Evolutionary conservation across 2,888 invertebrate genomes (phyloP).

Genomic region (Rhagium mordax): DNA sequence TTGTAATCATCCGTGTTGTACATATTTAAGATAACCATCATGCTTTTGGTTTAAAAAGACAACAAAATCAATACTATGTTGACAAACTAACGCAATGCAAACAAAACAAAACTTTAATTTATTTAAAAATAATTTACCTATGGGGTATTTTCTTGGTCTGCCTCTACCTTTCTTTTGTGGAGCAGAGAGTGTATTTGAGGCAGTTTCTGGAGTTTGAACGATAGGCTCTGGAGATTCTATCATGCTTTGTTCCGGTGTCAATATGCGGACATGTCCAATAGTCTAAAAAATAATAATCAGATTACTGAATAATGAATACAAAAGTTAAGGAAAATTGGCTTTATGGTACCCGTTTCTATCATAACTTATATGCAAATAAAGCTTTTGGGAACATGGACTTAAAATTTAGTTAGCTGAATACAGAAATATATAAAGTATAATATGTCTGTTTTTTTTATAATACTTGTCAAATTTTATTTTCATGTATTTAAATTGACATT

Average conservation of each 20-base stretch:
- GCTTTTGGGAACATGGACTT: no score
- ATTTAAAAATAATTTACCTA: constrained; percentile 36
- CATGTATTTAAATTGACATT: no score
- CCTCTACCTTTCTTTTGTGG: constrained; percentile 72
- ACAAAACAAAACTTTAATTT: not conserved
- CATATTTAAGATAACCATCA: not conserved
- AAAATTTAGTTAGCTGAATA: no score
- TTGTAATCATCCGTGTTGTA: not conserved
- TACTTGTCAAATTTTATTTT: no score
- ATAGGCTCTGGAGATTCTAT: constrained; percentile 33
- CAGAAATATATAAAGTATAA: no score
- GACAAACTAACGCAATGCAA: not conserved
- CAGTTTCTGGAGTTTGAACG: not conserved
- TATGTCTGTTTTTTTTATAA: no score
- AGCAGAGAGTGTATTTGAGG: constrained; percentile 50
- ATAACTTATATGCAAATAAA: no score
- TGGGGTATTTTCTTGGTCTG: constrained; percentile 73
- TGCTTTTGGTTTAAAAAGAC: not conserved
- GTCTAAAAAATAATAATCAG: constrained; percentile 37
- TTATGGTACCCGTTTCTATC: no score
- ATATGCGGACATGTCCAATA: constrained; percentile 49
- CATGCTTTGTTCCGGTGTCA: constrained; percentile 46
- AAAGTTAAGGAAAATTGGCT: no score
- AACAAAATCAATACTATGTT: not conserved
- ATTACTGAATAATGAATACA: no score